Conservation (phyloP, 2,888 invertebrate genomes). For the Physocephala rufipes region DNA sequence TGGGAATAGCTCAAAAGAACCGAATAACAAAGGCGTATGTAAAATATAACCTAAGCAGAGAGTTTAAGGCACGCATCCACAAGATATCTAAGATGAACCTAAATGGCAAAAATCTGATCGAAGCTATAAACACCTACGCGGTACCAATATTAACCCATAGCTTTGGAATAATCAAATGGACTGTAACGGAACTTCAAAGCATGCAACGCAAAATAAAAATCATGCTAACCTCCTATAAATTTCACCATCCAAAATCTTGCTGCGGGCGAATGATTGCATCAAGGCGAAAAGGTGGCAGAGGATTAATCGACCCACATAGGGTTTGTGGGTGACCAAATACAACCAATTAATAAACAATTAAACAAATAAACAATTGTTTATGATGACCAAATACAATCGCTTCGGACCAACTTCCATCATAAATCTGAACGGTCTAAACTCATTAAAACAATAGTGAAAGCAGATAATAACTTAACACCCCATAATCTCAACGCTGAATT, state of each 20-base stretch:
- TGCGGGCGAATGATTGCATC: constrained; percentile 29
- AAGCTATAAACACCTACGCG: neutral
- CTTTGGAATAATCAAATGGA: constrained; percentile 32
- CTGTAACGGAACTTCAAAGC: constrained; percentile 24
- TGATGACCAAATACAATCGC: neutral
- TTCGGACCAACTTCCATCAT: too few species aligned
- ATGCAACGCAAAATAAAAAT: constrained; percentile 32
- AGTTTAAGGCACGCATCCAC: constrained; percentile 27
- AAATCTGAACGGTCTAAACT: too few species aligned
- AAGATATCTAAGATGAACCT: constrained; percentile 25
- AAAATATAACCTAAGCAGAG: constrained; percentile 23
- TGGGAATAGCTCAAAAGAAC: neutral
- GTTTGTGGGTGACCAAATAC: neutral
- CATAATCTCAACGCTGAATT: neutral
- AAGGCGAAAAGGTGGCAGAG: constrained; percentile 32
- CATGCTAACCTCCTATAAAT: constrained; percentile 20
- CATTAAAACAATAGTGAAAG: too few species aligned
- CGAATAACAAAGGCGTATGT: constrained; percentile 16
- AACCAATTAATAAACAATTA: neutral
- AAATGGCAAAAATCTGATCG: constrained; percentile 28
- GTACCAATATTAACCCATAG: constrained; percentile 21
- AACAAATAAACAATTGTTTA: neutral
- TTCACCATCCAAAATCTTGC: constrained; percentile 35
- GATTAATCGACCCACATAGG: constrained; percentile 24
- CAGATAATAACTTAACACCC: neutral